These are phyloP conservation scores for Chaetops frenatus DNA, from an alignment of 2,113 vertebrate species.

Conservation along the genomic window DNA sequence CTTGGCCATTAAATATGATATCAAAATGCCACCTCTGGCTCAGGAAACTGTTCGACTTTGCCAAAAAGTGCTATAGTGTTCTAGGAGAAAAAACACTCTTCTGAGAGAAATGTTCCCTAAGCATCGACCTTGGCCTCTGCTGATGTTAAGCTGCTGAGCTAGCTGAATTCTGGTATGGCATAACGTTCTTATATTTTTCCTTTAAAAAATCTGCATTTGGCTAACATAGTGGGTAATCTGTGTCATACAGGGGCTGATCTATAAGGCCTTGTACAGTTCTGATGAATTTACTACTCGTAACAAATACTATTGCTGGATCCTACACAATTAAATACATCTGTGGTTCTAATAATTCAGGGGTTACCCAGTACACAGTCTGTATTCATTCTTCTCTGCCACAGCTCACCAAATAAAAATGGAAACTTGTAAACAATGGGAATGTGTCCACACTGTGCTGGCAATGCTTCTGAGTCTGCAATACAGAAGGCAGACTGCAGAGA, in stretches of 20 bases:
- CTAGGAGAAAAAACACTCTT: background rate
- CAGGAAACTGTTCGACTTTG: background rate
- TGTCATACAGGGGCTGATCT: background rate
- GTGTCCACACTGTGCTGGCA: background rate
- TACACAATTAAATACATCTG: background rate
- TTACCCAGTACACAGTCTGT: background rate
- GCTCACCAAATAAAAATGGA: background rate
- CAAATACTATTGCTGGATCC: background rate
- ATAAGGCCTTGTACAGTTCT: background rate
- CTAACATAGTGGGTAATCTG: background rate
- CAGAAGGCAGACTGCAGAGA: background rate
- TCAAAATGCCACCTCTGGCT: background rate
- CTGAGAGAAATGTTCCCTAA: background rate
- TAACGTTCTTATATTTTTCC: background rate
- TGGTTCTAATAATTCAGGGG: background rate
- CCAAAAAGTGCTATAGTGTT: background rate
- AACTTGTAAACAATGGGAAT: background rate
- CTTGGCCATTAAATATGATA: background rate
- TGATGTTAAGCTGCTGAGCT: background rate
- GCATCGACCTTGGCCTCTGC: background rate
- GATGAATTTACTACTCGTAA: background rate
- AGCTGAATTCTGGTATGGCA: background rate
- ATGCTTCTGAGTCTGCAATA: background rate
- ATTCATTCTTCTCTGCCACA: background rate
- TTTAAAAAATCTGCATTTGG: background rate